Base-by-base conservation (phyloP, 2,888 invertebrate species). In the Apotomis turbidana region DNA sequence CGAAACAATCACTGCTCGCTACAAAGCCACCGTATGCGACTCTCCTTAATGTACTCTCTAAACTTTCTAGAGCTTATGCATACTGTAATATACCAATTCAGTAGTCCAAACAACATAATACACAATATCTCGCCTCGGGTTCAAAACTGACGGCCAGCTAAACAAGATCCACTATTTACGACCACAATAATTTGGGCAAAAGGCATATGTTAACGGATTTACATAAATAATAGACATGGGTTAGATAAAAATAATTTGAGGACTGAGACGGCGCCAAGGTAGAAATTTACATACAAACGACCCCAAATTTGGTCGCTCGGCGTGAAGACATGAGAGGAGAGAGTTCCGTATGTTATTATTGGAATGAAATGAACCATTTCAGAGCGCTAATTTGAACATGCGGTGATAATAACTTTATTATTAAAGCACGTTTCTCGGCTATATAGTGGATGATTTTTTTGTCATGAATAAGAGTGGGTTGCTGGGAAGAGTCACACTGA, bases 221-320 rank as follows among this genome's bases (percentile, higher is more conserved):
- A 71, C 61, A 68, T 71, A 71, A 71, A 52, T 71, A 57, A 71
- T 57, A 68, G 67, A 8, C 44, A 51, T 51, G 59, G 38, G 66
- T 55, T 66, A 46, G 49, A 71, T 68, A 68, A 71, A 71, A 68
- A 62, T 71, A 68, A 62, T 68, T 68, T 58, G 49, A 57, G 67
- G 15, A n/a, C 46, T 6, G 15, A 67, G 67, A 67, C 61, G 71
- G 71, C 71, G 71, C 71, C 71, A 71, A 68, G 71, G 61, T 57
- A 66, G 15, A n/a, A 13, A 67, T 71, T 68, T 57, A 3, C 71
- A 68, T 71, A 68, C 71, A 68, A 71, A 71, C 67, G 61, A 36
- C 63, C n/a, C 13, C 3, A 3, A 57, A 60, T 55, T n/a, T 8
- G 55, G 44, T 8, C 27, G 51, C 46, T 38, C 36, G 9, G 6